Base-by-base conservation (phyloP, 2,797 vertebrate genomes). In the Phaenicophaeus curvirostris region DNA sequence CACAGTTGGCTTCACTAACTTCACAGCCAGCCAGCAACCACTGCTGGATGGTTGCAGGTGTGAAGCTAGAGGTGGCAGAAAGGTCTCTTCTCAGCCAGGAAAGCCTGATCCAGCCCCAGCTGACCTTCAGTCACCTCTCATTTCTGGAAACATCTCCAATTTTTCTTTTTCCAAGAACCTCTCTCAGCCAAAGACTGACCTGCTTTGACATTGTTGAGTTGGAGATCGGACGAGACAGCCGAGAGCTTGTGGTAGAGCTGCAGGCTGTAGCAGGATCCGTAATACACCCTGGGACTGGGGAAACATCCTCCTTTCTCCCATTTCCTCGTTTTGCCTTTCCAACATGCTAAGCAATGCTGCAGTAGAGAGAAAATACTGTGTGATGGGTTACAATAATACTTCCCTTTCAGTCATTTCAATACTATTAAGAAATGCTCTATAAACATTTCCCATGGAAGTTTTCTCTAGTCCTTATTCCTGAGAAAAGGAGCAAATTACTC, bases 321-420 rank as follows among this genome's bases (percentile, higher is more conserved):
- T 24, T 92, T 62, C 72, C 59, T 83, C 61, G 20, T 1, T 1
- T 33, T 58, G 54, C 59, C 39, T 94, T 95, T 91, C 90, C 59
- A 88, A 75, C 58, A 41, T 24, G 23, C 68, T 76, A 68, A 76
- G 67, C n/a, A 23, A 31, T 42, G 48, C 69, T 57, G 59, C 3
- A 5, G 17, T 13, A 51, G 44, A 81, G 35, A 67, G 19, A 75
- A 93, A 86, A 82, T 53, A 50, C 17, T 67, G 44, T 68, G 58
- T 75, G 15, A 33, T 67, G 18, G 51, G 53, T 69, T 75, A 58
- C n/a, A 63, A 15, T 27, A 21, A 48, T 73, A 82, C 50, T 94
- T 94, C 69, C 33, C 66, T 75, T 59, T 93, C 42, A 62, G 57
- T 82, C 67, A 72, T 86, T 94, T 84, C 89, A 87, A 87, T 65